phyloP scores from a whole-genome alignment of 64 coral and sea anemone genomes.

The Pocillopora damicornis region DNA sequence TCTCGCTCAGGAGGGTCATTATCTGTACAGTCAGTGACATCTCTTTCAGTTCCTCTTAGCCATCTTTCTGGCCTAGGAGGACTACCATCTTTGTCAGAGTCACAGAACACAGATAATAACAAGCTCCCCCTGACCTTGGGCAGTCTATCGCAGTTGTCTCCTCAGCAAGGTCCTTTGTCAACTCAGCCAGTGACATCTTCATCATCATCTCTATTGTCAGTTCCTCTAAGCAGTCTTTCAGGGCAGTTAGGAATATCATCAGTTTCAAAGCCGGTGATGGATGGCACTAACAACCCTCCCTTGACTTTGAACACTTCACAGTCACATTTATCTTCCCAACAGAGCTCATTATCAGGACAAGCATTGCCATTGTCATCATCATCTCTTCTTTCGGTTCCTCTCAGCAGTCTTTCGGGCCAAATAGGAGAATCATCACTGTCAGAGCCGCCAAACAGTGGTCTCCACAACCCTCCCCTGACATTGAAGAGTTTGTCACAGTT shows the following conservation, averaged over 20 bases:
- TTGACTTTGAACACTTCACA: no score
- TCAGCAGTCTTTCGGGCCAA: slow-evolving; percentile 10
- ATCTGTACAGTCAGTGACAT: background rate
- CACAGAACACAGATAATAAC: background rate
- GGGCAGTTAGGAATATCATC: no score
- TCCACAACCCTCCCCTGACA: background rate
- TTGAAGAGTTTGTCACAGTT: slow-evolving; percentile 2
- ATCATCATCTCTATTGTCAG: no score
- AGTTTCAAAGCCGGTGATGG: no score
- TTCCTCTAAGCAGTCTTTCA: no score
- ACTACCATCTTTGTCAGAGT: background rate
- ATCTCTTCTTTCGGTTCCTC: slow-evolving; percentile 20
- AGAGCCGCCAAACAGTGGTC: background rate
- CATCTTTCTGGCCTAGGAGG: background rate
- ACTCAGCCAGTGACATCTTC: no score
- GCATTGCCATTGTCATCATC: no score
- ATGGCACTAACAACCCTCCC: no score
- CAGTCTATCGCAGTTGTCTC: slow-evolving; percentile 7
- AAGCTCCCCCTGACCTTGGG: background rate
- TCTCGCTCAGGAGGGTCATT: background rate
- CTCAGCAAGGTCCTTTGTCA: background rate
- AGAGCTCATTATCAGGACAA: no score
- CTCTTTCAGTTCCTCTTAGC: slow-evolving; percentile 20
- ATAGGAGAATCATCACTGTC: background rate
- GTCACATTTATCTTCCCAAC: no score